Percentiles rank a stretch among this genome's conserved stretches.
Conservation (phyloP, 2,888 invertebrate species). For the Chloroclystis v-ata region DNA sequence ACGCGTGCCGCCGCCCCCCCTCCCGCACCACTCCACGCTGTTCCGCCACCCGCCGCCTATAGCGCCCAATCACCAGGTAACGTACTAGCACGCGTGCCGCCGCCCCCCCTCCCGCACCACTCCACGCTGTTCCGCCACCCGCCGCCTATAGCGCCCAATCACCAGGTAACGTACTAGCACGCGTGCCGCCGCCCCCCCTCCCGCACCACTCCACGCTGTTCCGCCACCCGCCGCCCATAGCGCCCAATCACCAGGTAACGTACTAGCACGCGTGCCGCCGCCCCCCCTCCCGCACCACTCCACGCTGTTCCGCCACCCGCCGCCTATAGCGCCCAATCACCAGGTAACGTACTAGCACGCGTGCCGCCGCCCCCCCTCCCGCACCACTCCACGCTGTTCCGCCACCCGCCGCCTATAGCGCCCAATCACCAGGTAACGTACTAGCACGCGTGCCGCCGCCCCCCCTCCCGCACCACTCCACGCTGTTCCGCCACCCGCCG, state of each 20-base stretch:
- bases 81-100: conserved; percentile 30
- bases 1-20: conserved; percentile 38
- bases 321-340: conserved; percentile 58
- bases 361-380: conserved; percentile 25
- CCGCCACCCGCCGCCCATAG: conserved; percentile 64
- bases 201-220: conserved; percentile 39
- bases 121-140: conserved; percentile 57
- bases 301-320: conserved; percentile 58
- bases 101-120: conserved; percentile 24
- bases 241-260: conserved; percentile 50
- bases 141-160: conserved; percentile 59
- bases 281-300: conserved; percentile 22
- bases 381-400: conserved; percentile 38
- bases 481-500: conserved; percentile 58
- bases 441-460: too few species aligned
- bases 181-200: conserved; percentile 36
- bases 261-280: conserved; percentile 31
- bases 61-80: conserved; percentile 54
- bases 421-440: conserved; percentile 47
- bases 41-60: conserved; percentile 66
- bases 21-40: conserved; percentile 29
- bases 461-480: too few species aligned
- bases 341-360: conserved; percentile 36
- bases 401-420: conserved; percentile 64
- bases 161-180: conserved; percentile 36